These are phyloP conservation scores for Ophion slaviceki DNA, from an alignment of 2,888 invertebrate genomes.

Conservation along the genomic window DNA sequence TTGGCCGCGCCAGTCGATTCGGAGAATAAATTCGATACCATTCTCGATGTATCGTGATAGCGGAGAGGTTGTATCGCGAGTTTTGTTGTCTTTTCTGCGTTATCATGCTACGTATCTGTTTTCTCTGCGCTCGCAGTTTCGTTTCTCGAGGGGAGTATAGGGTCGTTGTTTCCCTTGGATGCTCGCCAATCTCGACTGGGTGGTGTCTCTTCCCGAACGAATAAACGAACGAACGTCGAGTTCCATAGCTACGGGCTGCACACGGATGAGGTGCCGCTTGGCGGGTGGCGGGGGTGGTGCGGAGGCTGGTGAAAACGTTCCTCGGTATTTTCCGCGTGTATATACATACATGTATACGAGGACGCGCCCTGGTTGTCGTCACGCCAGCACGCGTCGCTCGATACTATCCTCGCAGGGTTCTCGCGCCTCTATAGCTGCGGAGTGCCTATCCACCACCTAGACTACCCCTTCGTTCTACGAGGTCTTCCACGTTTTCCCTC, in stretches of 20 bases:
- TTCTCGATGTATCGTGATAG: constrained; percentile 45
- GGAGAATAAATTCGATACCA: constrained; percentile 49
- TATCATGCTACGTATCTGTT: constrained; percentile 23
- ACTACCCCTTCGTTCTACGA: constrained; percentile 27
- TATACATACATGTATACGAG: constrained; percentile 37
- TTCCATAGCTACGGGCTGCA: background rate
- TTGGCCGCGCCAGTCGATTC: background rate
- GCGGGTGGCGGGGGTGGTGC: background rate
- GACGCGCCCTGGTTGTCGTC: constrained; percentile 66
- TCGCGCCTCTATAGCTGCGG: constrained; percentile 41
- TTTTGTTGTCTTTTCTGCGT: constrained; percentile 45
- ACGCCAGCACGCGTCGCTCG: constrained; percentile 65
- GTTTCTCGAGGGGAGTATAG: constrained; percentile 4
- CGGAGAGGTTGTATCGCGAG: constrained; percentile 9
- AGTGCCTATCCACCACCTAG: constrained; percentile 4
- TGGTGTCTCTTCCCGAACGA: constrained; percentile 47
- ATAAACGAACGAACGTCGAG: constrained; percentile 32
- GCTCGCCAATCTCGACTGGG: constrained; percentile 64
- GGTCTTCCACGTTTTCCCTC: no score
- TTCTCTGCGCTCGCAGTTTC: constrained; percentile 37
- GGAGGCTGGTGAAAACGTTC: constrained; percentile 30
- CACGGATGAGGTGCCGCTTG: constrained; percentile 6
- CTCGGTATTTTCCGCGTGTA: constrained; percentile 25
- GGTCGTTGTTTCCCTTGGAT: constrained; percentile 65
- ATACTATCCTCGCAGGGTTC: constrained; percentile 60